Evolutionary conservation across 2,113 vertebrate genomes (phyloP).

Genomic region (Lutjanus erythropterus): DNA sequence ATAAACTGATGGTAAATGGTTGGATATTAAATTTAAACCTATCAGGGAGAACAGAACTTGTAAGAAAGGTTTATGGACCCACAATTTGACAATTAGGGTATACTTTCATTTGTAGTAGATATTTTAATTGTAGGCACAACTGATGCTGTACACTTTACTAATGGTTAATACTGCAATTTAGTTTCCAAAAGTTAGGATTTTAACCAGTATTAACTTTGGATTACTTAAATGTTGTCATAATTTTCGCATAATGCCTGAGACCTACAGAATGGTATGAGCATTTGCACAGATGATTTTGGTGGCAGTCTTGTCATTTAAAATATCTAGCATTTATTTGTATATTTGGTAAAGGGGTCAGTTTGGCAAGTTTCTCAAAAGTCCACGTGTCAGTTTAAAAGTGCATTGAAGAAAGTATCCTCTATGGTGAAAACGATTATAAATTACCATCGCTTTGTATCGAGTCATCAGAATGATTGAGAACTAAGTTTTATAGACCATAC

Average conservation of each 20-base stretch:
- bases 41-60: not conserved
- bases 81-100: constrained; percentile 36
- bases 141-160: constrained; percentile 22
- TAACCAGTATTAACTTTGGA: constrained; percentile 18
- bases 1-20: constrained; percentile 5
- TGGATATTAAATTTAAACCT: constrained; percentile 28
- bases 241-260: constrained; percentile 31
- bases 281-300: constrained; percentile 58
- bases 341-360: constrained; percentile 11
- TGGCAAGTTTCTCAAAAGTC: constrained; percentile 45
- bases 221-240: constrained; percentile 30
- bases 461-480: constrained; percentile 57
- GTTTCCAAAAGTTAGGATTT: constrained; percentile 23
- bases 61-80: constrained; percentile 2
- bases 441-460: constrained; percentile 48
- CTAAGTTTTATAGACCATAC: constrained; percentile 59
- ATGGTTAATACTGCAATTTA: constrained; percentile 1
- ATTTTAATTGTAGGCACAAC: constrained; percentile 21
- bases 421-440: constrained; percentile 17
- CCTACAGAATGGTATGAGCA: constrained; percentile 17
- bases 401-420: constrained; percentile 30
- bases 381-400: constrained; percentile 33
- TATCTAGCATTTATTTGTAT: constrained; percentile 35
- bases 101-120: not conserved
- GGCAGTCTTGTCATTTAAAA: constrained; percentile 45